Evolutionary conservation across 2,888 invertebrate genomes (phyloP).

Genomic region (Ceramica pisi): DNA sequence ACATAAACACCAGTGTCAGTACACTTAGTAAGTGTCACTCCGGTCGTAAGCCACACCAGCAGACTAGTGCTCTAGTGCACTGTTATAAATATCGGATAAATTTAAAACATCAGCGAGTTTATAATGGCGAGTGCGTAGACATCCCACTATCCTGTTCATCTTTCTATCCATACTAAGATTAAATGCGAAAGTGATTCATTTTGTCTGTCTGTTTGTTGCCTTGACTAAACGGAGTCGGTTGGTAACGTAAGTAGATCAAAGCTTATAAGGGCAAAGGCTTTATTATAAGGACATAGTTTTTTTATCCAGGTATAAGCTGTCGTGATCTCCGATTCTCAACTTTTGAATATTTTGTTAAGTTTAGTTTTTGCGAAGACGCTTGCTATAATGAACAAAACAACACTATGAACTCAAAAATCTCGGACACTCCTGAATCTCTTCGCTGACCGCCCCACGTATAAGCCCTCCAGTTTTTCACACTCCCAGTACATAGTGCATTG

Average conservation of each 20-base stretch:
- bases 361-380: too few species aligned
- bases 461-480: slow-evolving; percentile 3
- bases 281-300: too few species aligned
- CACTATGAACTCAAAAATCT: background rate
- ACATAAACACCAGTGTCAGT: slow-evolving; percentile 40
- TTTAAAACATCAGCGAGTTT: slow-evolving; percentile 62
- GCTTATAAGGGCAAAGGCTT: too few species aligned
- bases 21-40: slow-evolving; percentile 62
- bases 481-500: slow-evolving; percentile 67
- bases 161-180: too few species aligned
- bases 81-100: slow-evolving; percentile 57
- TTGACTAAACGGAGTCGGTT: background rate
- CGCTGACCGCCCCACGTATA: background rate
- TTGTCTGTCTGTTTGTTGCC: background rate
- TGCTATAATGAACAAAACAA: background rate
- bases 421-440: background rate
- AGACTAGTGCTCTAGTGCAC: slow-evolving; percentile 16
- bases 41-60: slow-evolving; percentile 51
- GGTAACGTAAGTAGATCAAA: background rate
- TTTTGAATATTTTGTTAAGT: too few species aligned
- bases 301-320: too few species aligned
- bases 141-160: too few species aligned
- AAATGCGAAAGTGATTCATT: too few species aligned
- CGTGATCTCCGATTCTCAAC: too few species aligned
- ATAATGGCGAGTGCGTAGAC: slow-evolving; percentile 64